phyloP scores from a whole-genome alignment of 2,888 invertebrate genomes.

The Oxyteleia sp. region DNA sequence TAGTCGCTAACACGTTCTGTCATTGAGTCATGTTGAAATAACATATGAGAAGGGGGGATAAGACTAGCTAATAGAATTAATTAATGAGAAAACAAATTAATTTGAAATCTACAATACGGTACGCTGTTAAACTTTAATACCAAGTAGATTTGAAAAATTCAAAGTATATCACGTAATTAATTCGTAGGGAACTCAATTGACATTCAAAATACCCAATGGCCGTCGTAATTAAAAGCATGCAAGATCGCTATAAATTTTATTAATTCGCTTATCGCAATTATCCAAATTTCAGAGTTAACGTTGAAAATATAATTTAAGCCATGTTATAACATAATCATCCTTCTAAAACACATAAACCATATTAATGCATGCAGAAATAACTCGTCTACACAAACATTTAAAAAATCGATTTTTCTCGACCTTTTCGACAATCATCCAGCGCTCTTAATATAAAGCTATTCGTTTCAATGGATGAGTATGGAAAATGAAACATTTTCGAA shows the following conservation, averaged over 20 bases:
- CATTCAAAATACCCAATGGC: slow-evolving; percentile 34
- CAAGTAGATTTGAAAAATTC: slow-evolving; percentile 53
- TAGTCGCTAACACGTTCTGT: background rate
- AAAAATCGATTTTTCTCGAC: slow-evolving; percentile 68
- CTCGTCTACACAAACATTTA: slow-evolving; percentile 63
- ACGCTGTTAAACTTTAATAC: slow-evolving; percentile 54
- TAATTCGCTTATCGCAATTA: slow-evolving; percentile 42
- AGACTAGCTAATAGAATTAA: too few relatives aligned
- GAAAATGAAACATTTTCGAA: slow-evolving; percentile 44
- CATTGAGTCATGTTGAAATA: background rate
- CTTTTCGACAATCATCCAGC: slow-evolving; percentile 58
- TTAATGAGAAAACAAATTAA: slow-evolving; percentile 1
- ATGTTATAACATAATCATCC: slow-evolving; percentile 46
- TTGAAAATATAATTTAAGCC: slow-evolving; percentile 22
- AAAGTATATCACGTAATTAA: slow-evolving; percentile 28
- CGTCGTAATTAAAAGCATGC: slow-evolving; percentile 49
- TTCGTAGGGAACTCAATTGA: slow-evolving; percentile 24
- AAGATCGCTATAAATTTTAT: slow-evolving; percentile 46
- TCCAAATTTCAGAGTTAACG: slow-evolving; percentile 22
- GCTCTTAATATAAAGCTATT: slow-evolving; percentile 58
- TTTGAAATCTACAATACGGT: slow-evolving; percentile 56
- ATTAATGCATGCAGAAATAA: slow-evolving; percentile 66
- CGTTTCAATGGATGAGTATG: slow-evolving; percentile 47
- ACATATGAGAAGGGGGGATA: too few relatives aligned
- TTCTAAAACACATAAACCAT: slow-evolving; percentile 56